Conservation (phyloP, 2,113 vertebrate genomes). For the Calypte anna region DNA sequence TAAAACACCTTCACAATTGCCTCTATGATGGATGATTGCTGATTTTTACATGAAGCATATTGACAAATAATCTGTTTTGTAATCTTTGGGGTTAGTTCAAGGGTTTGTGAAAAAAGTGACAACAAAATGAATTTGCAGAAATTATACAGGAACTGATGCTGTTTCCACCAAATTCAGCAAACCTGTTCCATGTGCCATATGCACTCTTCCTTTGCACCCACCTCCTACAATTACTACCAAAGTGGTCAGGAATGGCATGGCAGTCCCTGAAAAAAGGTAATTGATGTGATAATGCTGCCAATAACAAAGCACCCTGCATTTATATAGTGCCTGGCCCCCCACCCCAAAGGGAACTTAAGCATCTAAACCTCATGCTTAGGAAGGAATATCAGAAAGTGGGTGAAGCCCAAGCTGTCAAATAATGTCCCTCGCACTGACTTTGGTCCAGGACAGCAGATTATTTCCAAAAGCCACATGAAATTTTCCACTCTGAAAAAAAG, state of each 20-base stretch:
- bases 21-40: background rate
- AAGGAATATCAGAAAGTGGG: background rate
- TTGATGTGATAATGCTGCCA: background rate
- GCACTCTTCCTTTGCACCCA: background rate
- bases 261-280: background rate
- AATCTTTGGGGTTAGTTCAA: background rate
- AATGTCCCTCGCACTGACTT: background rate
- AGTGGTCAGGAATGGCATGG: rapidly evolving
- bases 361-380: background rate
- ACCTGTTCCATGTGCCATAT: background rate
- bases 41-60: background rate
- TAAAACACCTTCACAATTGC: background rate
- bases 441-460: background rate
- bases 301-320: background rate
- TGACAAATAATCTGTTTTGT: background rate
- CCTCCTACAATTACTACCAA: background rate
- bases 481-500: background rate
- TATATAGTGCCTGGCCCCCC: background rate
- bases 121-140: background rate
- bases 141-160: background rate
- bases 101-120: background rate
- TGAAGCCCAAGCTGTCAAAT: background rate
- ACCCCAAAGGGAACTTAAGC: background rate
- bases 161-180: background rate
- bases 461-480: background rate